phyloP scores from a whole-genome alignment of 1,140 invertebrate species.

The Sipha flava region DNA sequence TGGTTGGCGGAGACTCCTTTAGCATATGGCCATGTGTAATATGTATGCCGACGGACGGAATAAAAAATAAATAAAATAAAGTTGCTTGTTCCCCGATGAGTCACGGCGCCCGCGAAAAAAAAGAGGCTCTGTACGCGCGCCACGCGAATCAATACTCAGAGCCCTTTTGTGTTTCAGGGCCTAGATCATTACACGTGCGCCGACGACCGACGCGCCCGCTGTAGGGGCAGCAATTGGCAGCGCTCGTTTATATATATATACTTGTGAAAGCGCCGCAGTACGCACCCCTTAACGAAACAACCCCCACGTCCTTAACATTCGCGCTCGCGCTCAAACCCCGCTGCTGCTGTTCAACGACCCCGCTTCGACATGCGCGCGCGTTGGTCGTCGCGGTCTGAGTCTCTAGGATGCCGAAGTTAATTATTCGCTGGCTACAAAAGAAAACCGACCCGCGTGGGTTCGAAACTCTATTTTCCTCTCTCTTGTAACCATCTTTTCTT shows the following conservation, averaged over 20 bases:
- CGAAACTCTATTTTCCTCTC: too few species aligned
- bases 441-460: too few species aligned
- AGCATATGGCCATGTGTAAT: too few species aligned
- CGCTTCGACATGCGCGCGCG: neutral
- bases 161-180: neutral
- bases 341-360: neutral
- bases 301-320: neutral
- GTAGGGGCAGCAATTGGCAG: neutral
- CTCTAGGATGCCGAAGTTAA: neutral
- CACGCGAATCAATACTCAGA: neutral
- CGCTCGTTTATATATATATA: too few species aligned
- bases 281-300: neutral
- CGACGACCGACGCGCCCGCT: too few species aligned
- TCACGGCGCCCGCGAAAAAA: neutral
- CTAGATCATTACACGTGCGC: neutral
- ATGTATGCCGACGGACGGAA: neutral
- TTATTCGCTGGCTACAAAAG: too few species aligned
- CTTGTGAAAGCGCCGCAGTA: neutral
- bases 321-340: too few species aligned
- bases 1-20: neutral
- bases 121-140: neutral
- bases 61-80: neutral
- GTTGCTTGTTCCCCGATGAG: constrained; percentile 13
- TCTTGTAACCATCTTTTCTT: too few species aligned
- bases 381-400: neutral